A percentile compares a stretch with the other conserved stretches of the same genome.
These are phyloP conservation scores for Sinocyclocheilus maitianheensis DNA, from an alignment of 2,113 vertebrate species.

Conservation along the genomic window DNA sequence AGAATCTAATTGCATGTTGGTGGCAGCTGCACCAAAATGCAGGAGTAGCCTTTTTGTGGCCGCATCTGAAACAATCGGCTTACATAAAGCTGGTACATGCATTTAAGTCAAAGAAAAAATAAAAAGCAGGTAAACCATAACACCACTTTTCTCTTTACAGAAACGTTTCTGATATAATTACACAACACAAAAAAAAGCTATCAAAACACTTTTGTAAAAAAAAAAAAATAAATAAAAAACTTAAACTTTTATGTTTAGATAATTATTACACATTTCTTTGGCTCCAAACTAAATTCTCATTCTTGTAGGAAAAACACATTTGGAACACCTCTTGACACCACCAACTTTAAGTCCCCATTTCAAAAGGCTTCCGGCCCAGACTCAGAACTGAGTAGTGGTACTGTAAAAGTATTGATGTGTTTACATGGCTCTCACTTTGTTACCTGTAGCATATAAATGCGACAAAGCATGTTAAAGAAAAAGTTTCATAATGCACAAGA, in stretches of 20 bases:
- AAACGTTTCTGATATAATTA: constrained; percentile 41
- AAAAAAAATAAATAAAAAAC: not conserved
- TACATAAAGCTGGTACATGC: constrained; percentile 58
- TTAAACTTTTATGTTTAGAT: not conserved
- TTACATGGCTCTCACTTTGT: constrained; percentile 99
- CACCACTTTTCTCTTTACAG: constrained; percentile 49
- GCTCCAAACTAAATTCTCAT: constrained; percentile 42
- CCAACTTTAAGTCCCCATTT: constrained; percentile 97
- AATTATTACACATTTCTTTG: constrained; percentile 38
- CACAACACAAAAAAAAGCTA: constrained; percentile 48
- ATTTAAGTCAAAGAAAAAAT: constrained; percentile 37
- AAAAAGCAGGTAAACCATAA: constrained; percentile 38
- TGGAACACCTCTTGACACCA: constrained; percentile 66
- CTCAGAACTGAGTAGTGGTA: constrained; percentile 97
- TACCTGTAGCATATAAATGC: constrained; percentile 99
- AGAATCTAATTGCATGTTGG: not conserved
- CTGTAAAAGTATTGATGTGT: constrained; percentile 98
- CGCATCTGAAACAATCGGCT: constrained; percentile 60
- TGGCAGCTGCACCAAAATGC: not conserved
- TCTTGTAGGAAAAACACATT: constrained; percentile 59
- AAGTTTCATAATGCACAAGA: constrained; percentile 69
- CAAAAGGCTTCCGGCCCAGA: constrained; percentile 91
- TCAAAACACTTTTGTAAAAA: constrained; percentile 21
- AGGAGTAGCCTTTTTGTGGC: not conserved
- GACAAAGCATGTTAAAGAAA: constrained; percentile 99